A percentile compares a stretch with the other conserved stretches of the same genome.
Evolutionary conservation across 2,113 vertebrate species (phyloP).

Genomic region (Platysteira castanea): DNA sequence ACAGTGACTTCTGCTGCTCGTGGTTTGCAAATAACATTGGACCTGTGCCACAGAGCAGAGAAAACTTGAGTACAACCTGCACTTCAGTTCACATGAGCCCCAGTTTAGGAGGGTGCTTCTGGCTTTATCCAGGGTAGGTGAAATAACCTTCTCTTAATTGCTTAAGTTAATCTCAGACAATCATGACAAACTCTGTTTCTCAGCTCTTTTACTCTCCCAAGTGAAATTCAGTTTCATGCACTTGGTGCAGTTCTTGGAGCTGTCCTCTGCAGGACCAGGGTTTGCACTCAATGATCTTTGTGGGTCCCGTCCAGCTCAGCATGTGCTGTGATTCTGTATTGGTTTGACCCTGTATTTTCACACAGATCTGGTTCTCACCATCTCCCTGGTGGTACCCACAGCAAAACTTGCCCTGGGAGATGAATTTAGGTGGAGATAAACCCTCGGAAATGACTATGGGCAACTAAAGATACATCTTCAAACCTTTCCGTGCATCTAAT

Average conservation of each 20-base stretch:
- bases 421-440: background rate
- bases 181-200: background rate
- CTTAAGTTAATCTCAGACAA: background rate
- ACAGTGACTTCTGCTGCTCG: background rate
- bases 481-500: background rate
- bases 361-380: background rate
- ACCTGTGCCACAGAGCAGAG: background rate
- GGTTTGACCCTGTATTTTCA: background rate
- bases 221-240: background rate
- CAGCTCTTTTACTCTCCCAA: background rate
- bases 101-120: background rate
- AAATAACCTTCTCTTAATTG: background rate
- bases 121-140: background rate
- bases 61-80: background rate
- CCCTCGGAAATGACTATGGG: background rate
- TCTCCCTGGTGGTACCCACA: background rate
- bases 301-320: background rate
- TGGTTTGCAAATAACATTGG: background rate
- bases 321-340: rapidly evolving
- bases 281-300: background rate
- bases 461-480: background rate
- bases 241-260: background rate
- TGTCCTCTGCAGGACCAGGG: background rate
- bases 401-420: background rate
- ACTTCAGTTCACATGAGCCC: background rate